phyloP scores from a whole-genome alignment of 2,888 invertebrate genomes.

The Drosophila anomalata region DNA sequence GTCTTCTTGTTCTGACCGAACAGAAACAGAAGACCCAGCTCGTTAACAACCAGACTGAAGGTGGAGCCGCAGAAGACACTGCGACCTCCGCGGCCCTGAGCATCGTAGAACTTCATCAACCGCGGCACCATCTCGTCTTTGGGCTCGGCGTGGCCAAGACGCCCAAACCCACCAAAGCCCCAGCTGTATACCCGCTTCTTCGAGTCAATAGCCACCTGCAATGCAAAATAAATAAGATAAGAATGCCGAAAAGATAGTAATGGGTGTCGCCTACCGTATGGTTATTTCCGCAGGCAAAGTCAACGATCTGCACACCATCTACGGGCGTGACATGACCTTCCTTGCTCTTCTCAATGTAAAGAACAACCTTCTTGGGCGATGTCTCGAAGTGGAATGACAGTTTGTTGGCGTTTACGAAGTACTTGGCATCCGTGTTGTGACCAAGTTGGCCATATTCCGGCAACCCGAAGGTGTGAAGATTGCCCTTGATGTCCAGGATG shows the following conservation, averaged over 20 bases:
- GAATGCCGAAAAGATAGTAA: not conserved
- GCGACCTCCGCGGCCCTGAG: slow-evolving; percentile 92
- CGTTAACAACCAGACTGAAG: slow-evolving; percentile 93
- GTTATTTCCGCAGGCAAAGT: slow-evolving; percentile 95
- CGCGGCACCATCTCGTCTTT: slow-evolving; percentile 95
- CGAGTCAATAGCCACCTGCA: slow-evolving; percentile 92
- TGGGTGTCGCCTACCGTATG: slow-evolving; percentile 89
- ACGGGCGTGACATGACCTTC: slow-evolving; percentile 93
- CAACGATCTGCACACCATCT: slow-evolving; percentile 93
- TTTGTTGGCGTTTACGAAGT: slow-evolving; percentile 95
- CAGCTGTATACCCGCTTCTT: slow-evolving; percentile 95
- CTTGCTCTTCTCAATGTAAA: slow-evolving; percentile 94
- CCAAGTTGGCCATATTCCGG: slow-evolving; percentile 97
- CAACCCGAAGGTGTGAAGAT: slow-evolving; percentile 94
- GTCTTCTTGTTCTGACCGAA: slow-evolving; percentile 97
- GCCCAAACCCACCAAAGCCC: slow-evolving; percentile 98
- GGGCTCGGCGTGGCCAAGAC: slow-evolving; percentile 96
- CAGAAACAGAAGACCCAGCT: slow-evolving; percentile 89
- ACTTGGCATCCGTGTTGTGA: slow-evolving; percentile 97
- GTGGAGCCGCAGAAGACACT: slow-evolving; percentile 93
- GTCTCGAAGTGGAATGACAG: slow-evolving; percentile 94
- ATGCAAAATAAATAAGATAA: not conserved
- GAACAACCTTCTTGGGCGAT: slow-evolving; percentile 91
- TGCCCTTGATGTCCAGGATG: slow-evolving; percentile 94
- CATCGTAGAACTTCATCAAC: slow-evolving; percentile 95